A percentile compares a stretch with the other conserved stretches of the same genome.
Conservation (phyloP, 2,797 vertebrate species). For the Anguilla megastoma region DNA sequence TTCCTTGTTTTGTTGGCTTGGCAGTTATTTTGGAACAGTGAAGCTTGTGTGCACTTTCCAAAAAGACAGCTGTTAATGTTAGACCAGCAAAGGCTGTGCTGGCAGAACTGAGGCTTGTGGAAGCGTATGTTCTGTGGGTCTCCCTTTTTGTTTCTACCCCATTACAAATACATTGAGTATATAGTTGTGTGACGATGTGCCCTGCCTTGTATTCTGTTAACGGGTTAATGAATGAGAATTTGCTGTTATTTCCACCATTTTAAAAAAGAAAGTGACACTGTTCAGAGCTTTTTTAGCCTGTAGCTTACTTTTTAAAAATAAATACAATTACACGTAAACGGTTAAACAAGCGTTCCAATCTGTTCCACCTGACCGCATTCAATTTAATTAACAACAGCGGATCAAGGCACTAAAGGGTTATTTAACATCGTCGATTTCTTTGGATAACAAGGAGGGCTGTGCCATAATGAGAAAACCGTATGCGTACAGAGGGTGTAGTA, state of each 20-base stretch:
- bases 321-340: neutral
- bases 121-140: neutral
- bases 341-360: neutral
- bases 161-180: neutral
- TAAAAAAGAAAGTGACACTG: neutral
- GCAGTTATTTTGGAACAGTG: constrained; percentile 47
- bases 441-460: neutral
- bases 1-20: constrained; percentile 50
- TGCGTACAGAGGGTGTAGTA: neutral
- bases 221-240: neutral
- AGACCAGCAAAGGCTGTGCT: constrained; percentile 38
- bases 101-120: neutral
- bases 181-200: neutral
- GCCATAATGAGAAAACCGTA: constrained; percentile 3
- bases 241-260: neutral
- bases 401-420: neutral
- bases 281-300: neutral
- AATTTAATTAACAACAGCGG: neutral
- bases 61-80: constrained; percentile 60
- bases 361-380: neutral
- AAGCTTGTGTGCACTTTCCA: constrained; percentile 47
- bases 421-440: neutral
- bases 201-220: neutral
- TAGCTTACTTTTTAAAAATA: neutral
- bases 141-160: neutral